Base-by-base conservation (phyloP, 2,888 invertebrate species). In the Sturmia bella region DNA sequence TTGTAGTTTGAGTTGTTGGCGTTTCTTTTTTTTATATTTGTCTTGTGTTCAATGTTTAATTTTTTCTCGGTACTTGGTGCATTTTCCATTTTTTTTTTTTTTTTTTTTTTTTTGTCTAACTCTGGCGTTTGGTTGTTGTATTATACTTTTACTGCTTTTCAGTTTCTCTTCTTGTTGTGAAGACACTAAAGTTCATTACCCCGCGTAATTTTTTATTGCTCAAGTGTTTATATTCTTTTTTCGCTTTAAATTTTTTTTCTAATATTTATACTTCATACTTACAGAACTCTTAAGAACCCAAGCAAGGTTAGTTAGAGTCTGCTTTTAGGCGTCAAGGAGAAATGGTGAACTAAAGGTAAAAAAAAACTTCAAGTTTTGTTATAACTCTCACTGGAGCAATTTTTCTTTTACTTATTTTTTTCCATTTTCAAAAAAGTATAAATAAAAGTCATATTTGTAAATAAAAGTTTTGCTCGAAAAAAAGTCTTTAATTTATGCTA, bases 101-200 rank as follows among this genome's bases (percentile, higher is more conserved):
- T 48, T 37, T 1, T 24, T 50, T 11, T 59, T 50, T 57, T 56
- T 66, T 39, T 39, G 43, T 54, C 74, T 57, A 57, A 66, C 37
- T 68, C 24, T 61, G 52, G 45, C 45, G 59, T 75, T 74, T 54
- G 75, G 82, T 82, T 78, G 82, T 82, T 78, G 78, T 78, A 78
- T 78, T 82, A 75, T 74, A 75, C 82, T 75, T 74, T 82, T 78
- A 82, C 74, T 78, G 50, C 54, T 74, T 74, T 75, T 78, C 74
- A 70, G 57, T 82, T 82, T 59, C 74, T 75, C 59, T 64, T 45
- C 50, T 64, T 57, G 63, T 32, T 72, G 48, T 41, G 17, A 17
- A 82, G 78, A 75, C 75, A 75, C 48, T 61, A 59, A 70, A 82
- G 82, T 82, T 82, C 82, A 82, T 82, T 82, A 82, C 78, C 73